Base-by-base conservation (phyloP, 2,888 invertebrate genomes). In the Subacronicta megacephala region DNA sequence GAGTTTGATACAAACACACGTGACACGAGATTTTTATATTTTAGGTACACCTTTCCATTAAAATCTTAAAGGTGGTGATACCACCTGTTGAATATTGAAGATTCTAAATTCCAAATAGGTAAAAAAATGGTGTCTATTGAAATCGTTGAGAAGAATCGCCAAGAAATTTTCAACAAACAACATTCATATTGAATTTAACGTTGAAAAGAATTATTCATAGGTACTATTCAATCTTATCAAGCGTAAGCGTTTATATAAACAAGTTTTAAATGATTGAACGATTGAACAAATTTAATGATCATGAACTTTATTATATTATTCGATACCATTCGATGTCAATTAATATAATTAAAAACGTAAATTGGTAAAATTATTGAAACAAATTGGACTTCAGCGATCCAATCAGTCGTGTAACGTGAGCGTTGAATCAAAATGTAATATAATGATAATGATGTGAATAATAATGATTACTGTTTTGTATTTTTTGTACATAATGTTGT, bases 351-450 rank as follows among this genome's bases (percentile, higher is more conserved):
- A 73, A 69, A 68, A 59, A 56, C 43, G 42, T 49, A 60, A 53
- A 64, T 68, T 53, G 68, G 40, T 54, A 35, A 51, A 73, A 73
- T 73, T 73, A 72, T 61, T 72, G 68, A 50, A 64, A 68, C 58
- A 59, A 75, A 73, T 64, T 75, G 61, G 23, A 42, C 26, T 40
- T 55, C 60, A 53, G 65, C 49, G 53, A 51, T 13, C 50, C 69
- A 72, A 72, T 76, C 74, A 69, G 18, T 62, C 60, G 61, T 46
- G 44, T 65, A 58, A 58, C 55, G 43, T 56, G 31, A 43, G 60
- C 61, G 42, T 52, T 70, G 60, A 70, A 58, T 70, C 31, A 31
- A 31, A 29, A 31, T 31, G 31, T 31, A 31, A 31, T 31, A n/a
- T 31, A n/a, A 31, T 31, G 5, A n/a, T 31, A n/a, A 31, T 31